These are phyloP conservation scores for Caenorhabditis sp. DNA, from an alignment of 2,888 invertebrate genomes.

Conservation along the genomic window DNA sequence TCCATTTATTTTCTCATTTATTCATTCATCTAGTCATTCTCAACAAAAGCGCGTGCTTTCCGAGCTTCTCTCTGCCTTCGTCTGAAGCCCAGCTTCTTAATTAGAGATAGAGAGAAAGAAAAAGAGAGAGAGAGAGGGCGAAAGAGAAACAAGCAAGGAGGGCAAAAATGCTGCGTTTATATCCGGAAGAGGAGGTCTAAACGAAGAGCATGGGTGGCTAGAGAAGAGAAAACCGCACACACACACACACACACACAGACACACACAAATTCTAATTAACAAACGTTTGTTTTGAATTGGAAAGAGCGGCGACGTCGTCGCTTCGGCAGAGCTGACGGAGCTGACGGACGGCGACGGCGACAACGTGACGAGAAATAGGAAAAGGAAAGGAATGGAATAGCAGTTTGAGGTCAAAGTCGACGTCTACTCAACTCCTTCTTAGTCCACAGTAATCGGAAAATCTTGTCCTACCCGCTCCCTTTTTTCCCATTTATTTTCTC, in stretches of 20 bases:
- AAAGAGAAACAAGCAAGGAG: constrained; percentile 19
- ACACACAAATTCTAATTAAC: constrained; percentile 49
- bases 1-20: too few relatives aligned
- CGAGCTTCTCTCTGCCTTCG: too few relatives aligned
- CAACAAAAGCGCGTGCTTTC: too few relatives aligned
- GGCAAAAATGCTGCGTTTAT: constrained; percentile 20
- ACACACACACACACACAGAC: not conserved
- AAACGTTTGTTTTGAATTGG: constrained; percentile 49
- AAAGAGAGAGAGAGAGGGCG: too few relatives aligned
- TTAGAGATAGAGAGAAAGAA: too few relatives aligned
- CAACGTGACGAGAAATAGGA: not conserved
- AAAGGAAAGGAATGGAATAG: too few relatives aligned
- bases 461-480: not conserved
- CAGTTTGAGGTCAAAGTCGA: not conserved
- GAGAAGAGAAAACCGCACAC: constrained; percentile 2
- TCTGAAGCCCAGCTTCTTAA: too few relatives aligned
- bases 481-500: not conserved
- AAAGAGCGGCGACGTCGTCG: constrained; percentile 11
- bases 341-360: not conserved
- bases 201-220: not conserved
- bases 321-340: too few relatives aligned
- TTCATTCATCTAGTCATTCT: too few relatives aligned
- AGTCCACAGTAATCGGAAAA: too few relatives aligned
- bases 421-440: too few relatives aligned
- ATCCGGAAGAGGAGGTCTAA: constrained; percentile 18